Percentiles rank a stretch among this genome's conserved stretches.
phyloP scores from a whole-genome alignment of 2,888 invertebrate genomes.

The Mythimna vitellina region DNA sequence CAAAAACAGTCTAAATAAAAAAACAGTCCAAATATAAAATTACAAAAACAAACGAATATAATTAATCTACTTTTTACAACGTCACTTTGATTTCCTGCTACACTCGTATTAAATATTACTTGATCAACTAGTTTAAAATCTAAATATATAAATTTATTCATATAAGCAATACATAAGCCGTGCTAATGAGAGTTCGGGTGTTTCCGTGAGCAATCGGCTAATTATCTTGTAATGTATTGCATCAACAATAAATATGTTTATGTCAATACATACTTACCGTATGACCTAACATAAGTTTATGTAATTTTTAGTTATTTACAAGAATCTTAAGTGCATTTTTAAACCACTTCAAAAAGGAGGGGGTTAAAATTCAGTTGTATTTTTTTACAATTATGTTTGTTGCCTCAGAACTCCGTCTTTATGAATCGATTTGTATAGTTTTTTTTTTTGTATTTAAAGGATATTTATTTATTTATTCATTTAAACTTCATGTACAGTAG shows the following conservation, averaged over 20 bases:
- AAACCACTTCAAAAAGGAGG: no score
- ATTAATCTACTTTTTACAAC: not conserved
- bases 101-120: conserved; percentile 13
- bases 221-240: conserved; percentile 4
- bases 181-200: conserved; percentile 15
- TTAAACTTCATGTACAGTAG: no score
- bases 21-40: not conserved
- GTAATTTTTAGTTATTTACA: not conserved
- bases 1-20: not conserved
- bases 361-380: no score
- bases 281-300: not conserved
- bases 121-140: conserved; percentile 10
- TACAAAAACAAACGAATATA: conserved; percentile 7
- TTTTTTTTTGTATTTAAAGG: no score
- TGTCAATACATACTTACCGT: not conserved
- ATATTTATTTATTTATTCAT: no score
- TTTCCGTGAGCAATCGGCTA: conserved; percentile 23
- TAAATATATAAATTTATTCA: conserved; percentile 12
- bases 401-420: no score
- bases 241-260: not conserved
- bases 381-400: no score
- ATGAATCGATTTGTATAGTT: no score
- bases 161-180: not conserved
- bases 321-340: not conserved
- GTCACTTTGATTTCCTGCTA: conserved; percentile 10